A percentile compares a stretch with the other conserved stretches of the same genome.
These are phyloP conservation scores for Pungitius pungitius DNA, from an alignment of 2,113 vertebrate species.

Conservation along the genomic window DNA sequence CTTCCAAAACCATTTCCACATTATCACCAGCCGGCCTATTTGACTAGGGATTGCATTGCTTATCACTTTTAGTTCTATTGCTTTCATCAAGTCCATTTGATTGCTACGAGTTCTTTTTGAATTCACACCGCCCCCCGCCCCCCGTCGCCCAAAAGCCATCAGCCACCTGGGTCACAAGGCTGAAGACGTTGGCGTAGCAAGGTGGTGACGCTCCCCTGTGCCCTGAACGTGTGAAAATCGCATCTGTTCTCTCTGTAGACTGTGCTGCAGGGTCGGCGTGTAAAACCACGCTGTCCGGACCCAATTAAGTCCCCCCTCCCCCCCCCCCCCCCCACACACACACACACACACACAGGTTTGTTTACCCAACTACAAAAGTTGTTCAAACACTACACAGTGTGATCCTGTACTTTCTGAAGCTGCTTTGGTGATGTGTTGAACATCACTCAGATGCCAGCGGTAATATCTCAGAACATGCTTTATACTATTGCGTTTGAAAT, in stretches of 20 bases:
- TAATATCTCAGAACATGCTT: conserved; percentile 24
- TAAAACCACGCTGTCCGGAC: conserved; percentile 15
- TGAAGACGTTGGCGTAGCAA: conserved; percentile 18
- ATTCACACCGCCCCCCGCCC: conserved; percentile 27
- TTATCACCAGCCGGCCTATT: conserved; percentile 29
- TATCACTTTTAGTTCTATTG: conserved; percentile 27
- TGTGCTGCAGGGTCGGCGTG: conserved; percentile 11
- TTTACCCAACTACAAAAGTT: conserved; percentile 13
- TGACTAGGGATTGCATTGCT: conserved; percentile 39
- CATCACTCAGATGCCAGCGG: conserved; percentile 16
- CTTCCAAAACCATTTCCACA: conserved; percentile 34
- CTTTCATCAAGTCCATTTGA: conserved; percentile 47
- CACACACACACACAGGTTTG: neutral
- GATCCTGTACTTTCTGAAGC: conserved; percentile 9
- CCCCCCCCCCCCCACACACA: neutral
- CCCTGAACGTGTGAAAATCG: conserved; percentile 47
- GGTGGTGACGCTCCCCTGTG: conserved; percentile 19
- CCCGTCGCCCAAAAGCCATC: conserved; percentile 20
- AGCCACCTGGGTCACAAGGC: conserved; percentile 54
- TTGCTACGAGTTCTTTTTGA: conserved; percentile 56
- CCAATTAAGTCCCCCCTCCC: conserved; percentile 9
- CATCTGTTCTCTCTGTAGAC: conserved; percentile 40
- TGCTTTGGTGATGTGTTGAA: conserved; percentile 11
- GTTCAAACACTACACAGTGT: conserved; percentile 8
- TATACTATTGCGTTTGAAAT: neutral